These are phyloP conservation scores for Poeciliopsis turneri DNA, from an alignment of 2,797 vertebrate species.

Conservation along the genomic window DNA sequence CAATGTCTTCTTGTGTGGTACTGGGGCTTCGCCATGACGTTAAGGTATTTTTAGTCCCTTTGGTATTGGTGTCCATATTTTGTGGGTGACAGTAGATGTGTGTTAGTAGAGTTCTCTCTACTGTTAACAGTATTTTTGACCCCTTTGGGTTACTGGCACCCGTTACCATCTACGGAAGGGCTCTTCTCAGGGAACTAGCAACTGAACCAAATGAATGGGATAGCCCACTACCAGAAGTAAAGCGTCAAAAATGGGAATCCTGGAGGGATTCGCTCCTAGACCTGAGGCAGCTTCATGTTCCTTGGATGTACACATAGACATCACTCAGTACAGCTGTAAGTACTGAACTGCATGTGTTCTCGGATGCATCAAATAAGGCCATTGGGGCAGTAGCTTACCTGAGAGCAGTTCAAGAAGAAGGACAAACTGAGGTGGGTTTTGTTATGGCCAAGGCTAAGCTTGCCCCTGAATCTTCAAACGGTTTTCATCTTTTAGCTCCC, in stretches of 20 bases:
- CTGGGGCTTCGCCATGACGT: too few species aligned
- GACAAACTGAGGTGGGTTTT: not conserved
- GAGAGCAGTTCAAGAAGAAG: not conserved
- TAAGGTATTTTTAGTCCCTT: too few species aligned
- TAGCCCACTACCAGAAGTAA: not conserved
- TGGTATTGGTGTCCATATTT: too few species aligned
- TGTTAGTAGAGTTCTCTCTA: not conserved
- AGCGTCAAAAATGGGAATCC: not conserved
- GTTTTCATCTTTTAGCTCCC: constrained; percentile 21
- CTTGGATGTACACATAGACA: not conserved
- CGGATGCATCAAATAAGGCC: not conserved
- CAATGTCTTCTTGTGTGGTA: too few species aligned
- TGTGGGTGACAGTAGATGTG: too few species aligned
- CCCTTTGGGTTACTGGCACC: not conserved
- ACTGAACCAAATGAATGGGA: not conserved
- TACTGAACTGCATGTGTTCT: not conserved
- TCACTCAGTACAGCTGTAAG: not conserved
- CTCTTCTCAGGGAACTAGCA: not conserved
- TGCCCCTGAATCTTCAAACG: not conserved
- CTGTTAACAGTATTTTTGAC: not conserved
- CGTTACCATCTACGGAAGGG: not conserved
- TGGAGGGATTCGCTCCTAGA: not conserved
- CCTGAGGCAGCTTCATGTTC: not conserved
- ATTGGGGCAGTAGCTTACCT: not conserved
- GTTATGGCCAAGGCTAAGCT: not conserved